These are phyloP conservation scores for Lasioglossum oenotherae DNA, from an alignment of 2,888 invertebrate genomes.

Conservation along the genomic window DNA sequence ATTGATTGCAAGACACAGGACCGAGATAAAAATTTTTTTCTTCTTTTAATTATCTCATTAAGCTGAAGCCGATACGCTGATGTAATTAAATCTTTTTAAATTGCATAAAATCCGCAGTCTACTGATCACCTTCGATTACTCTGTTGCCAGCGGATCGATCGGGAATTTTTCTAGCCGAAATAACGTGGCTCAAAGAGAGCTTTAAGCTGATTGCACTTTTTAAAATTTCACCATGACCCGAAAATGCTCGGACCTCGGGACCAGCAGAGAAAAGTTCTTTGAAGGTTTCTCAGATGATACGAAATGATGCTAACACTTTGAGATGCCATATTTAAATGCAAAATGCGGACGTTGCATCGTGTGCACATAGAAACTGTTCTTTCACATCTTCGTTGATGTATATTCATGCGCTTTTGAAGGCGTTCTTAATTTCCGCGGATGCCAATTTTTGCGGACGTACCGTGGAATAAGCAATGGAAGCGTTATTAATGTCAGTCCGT, in stretches of 20 bases:
- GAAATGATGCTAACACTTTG: background rate
- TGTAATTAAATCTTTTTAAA: no score
- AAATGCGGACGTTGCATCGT: background rate
- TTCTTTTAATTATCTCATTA: no score
- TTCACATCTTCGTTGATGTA: background rate
- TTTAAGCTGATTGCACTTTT: no score
- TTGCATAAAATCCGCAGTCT: no score
- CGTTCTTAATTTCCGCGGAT: slow-evolving; percentile 2
- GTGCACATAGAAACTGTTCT: background rate
- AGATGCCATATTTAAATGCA: background rate
- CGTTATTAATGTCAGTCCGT: background rate
- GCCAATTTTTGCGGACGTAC: background rate
- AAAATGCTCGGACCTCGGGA: background rate
- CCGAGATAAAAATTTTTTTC: no score
- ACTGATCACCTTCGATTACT: no score
- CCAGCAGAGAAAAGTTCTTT: background rate
- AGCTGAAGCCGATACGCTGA: no score
- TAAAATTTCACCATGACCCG: background rate
- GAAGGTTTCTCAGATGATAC: background rate
- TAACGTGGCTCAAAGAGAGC: no score
- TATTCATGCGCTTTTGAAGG: background rate
- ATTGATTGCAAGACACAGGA: no score
- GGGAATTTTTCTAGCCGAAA: no score
- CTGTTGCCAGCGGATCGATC: no score
- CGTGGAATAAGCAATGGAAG: background rate